phyloP scores from a whole-genome alignment of 2,888 invertebrate genomes.

The Embidobia sp. region DNA sequence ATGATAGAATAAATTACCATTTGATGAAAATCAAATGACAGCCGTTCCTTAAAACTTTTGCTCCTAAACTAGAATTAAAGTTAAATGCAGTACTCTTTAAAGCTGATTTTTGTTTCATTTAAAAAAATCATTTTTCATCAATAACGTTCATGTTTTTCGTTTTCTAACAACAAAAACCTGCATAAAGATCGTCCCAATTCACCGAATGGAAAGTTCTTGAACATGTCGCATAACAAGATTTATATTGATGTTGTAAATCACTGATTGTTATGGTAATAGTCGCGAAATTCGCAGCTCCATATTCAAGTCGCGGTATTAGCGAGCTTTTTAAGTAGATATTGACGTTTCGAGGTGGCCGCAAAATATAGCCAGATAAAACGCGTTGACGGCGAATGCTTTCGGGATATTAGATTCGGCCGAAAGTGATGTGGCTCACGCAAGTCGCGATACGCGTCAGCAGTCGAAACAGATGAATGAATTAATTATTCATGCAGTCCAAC shows the following conservation, averaged over 20 bases:
- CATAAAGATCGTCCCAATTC: too few species aligned
- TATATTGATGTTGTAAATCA: slow-evolving; percentile 60
- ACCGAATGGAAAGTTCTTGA: slow-evolving; percentile 19
- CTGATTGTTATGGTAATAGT: slow-evolving; percentile 66
- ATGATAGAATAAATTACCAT: too few species aligned
- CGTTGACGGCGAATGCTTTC: not conserved
- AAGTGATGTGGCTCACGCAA: slow-evolving; percentile 47
- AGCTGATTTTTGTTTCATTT: too few species aligned
- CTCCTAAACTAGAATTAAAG: too few species aligned
- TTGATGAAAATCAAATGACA: too few species aligned
- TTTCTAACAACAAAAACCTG: too few species aligned
- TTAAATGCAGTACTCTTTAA: too few species aligned
- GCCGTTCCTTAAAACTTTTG: too few species aligned
- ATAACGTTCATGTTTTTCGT: too few species aligned
- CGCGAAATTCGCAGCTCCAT: slow-evolving; percentile 28
- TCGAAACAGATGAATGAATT: slow-evolving; percentile 75
- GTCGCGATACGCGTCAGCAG: slow-evolving; percentile 56
- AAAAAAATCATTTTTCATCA: too few species aligned
- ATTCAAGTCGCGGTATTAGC: slow-evolving; percentile 53
- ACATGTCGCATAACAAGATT: slow-evolving; percentile 45
- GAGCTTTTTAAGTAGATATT: slow-evolving; percentile 47
- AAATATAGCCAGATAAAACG: not conserved
- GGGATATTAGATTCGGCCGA: slow-evolving; percentile 17
- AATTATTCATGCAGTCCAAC: slow-evolving; percentile 78
- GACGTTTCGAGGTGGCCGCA: slow-evolving; percentile 13